Evolutionary conservation across 2,113 vertebrate genomes (phyloP), one percentile per base, ranked within the genome.

Genomic region (Thryonomys swinderianus): DNA sequence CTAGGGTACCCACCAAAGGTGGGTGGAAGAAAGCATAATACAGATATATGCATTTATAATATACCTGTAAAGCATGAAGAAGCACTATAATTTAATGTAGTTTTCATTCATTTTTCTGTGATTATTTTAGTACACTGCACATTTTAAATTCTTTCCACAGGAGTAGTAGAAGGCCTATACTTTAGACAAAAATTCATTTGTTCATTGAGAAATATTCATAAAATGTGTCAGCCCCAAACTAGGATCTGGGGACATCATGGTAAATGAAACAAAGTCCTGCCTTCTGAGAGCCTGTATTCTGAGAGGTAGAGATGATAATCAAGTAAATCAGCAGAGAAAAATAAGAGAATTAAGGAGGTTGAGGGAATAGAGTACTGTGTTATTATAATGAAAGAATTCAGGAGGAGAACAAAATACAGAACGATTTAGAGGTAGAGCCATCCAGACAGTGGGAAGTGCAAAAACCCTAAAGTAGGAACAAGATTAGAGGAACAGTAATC

Each of bases 1-100:
- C 99, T 99, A 96, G 11, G 97, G 89, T 30, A 85, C 1, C 86
- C 90, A 86, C 16, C n/a, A 78, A 55, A 90, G 14, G 48, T 51
- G 8, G 2, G 30, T n/a, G 37, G 4, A 0, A 5, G 40, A 30
- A 76, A 42, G 73, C 48, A 53, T 20, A 23, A 59, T 5, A 94
- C 4, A 66, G 1, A 40, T 17, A 95, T 10, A 91, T 1, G 48
- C 42, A 53, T 42, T 21, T 40, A 42, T 10, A 55, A 37, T 9
- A 71, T 7, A 4, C 14, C 59, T 37, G 30, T 18, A n/a, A 27
- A 27, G 30, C 18, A 67, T 66, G n/a, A 80, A 37, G 18, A 81
- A 69, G 10, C 7, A 48, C 51, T 74, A 42, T 23, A 30, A 32
- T 67, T 80, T 9, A 7, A 37, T 57, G 14, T 25, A 34, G 71